Base-by-base conservation (phyloP, 2,888 invertebrate genomes). In the Neoscelio sp. region DNA sequence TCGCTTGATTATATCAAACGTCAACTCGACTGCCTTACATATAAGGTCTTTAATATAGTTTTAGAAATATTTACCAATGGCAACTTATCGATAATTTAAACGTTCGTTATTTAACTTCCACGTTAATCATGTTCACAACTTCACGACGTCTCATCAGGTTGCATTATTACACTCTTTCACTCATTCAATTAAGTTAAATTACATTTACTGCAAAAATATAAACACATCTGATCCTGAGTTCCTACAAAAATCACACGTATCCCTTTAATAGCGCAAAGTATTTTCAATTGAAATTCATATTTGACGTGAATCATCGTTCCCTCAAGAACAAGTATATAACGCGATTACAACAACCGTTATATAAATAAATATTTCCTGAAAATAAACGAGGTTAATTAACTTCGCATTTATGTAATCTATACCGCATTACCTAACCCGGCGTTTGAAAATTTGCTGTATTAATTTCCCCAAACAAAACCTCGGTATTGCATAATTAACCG, bases 301-400 rank as follows among this genome's bases (percentile, higher is more conserved):
- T n/a, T n/a, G n/a, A n/a, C n/a, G n/a, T n/a, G n/a, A n/a, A n/a
- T n/a, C n/a, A n/a, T n/a, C n/a, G n/a, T n/a, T n/a, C n/a, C n/a
- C n/a, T n/a, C 23, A 23, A 54, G 6, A 28, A 64, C 28, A 48
- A 40, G 3, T 26, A 26, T 38, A n/a, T n/a, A n/a, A n/a, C n/a
- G n/a, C n/a, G 13, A 44, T 54, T 26, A 8, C 20, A 68, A 10
- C 44, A 35, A 15, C 30, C 20, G 28, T 58, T 68, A 58, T 40
- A 58, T 58, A 68, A 70, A 60, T 12, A 38, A 35, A 26, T 12
- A 15, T 44, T 54, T 7, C 10, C 40, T 4, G 23, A 35, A 23
- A 23, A 56, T 20, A 65, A 65, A 74, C 44, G 56, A 52, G 73
- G 56, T 74, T 74, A 74, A 74, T 74, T 74, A 73, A 64, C 46